These are phyloP conservation scores for Ommatoiulus sabulosus DNA, from an alignment of 2,888 invertebrate genomes.

Conservation along the genomic window DNA sequence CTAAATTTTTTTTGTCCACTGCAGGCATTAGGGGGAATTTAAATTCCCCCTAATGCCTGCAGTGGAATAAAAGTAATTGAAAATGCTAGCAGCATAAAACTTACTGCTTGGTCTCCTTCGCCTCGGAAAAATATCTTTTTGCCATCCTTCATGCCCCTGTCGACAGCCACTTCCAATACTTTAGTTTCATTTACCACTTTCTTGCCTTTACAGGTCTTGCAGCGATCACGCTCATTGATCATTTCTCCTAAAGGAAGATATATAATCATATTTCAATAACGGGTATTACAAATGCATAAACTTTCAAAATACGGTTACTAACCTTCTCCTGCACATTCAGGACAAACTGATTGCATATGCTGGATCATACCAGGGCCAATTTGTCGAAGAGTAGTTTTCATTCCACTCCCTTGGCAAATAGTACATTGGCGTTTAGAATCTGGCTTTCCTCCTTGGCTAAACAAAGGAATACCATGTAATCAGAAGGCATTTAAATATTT, in stretches of 20 bases:
- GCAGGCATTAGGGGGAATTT: too few species aligned
- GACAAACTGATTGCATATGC: slow-evolving; percentile 66
- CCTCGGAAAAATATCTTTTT: slow-evolving; percentile 87
- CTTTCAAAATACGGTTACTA: background rate
- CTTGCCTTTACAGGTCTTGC: slow-evolving; percentile 84
- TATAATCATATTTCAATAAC: background rate
- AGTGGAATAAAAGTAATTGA: background rate
- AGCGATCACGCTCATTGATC: slow-evolving; percentile 84
- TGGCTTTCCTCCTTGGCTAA: slow-evolving; percentile 75
- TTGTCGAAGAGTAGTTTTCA: slow-evolving; percentile 80
- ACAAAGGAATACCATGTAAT: slow-evolving; percentile 57
- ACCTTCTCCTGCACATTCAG: slow-evolving; percentile 71
- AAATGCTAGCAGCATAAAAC: slow-evolving; percentile 58
- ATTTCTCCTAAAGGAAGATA: slow-evolving; percentile 66
- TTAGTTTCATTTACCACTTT: slow-evolving; percentile 86
- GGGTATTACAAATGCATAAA: background rate
- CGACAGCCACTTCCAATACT: slow-evolving; percentile 87
- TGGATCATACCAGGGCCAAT: slow-evolving; percentile 75
- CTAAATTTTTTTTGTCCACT: too few species aligned
- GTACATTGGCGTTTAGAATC: slow-evolving; percentile 78
- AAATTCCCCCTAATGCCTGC: too few species aligned
- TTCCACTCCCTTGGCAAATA: slow-evolving; percentile 82
- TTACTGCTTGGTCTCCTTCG: slow-evolving; percentile 86
- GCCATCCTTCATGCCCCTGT: slow-evolving; percentile 88
- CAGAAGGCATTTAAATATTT: background rate